Evolutionary conservation across 2,113 vertebrate genomes (phyloP), one percentile per base, ranked within the genome.

Genomic region (Ivindomyrus marchei): DNA sequence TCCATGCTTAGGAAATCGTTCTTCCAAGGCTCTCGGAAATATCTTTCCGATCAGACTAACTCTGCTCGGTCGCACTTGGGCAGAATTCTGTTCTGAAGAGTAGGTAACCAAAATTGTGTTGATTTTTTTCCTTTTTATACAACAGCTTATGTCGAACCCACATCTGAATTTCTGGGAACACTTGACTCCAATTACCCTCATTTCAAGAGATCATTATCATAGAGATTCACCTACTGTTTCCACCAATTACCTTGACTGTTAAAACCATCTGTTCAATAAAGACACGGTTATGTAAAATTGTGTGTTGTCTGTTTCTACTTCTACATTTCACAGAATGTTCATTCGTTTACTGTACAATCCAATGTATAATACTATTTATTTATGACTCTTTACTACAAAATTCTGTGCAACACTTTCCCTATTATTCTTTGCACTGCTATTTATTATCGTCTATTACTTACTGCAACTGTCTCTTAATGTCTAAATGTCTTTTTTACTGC

Each of bases 71-170:
- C 17, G 24, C 83, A 85, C 9, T 85, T 49, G 21, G 19, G 10
- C 83, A 85, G 83, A 85, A 47, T 49, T 85, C 83, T 47, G 39
- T 85, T 85, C 21, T 85, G 83, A 85, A n/a, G 83, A 85, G 83
- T 3, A 85, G 8, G 24, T 4, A 47, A 11, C 6, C 24, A 49
- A 85, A 85, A n/a, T 80, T 19, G 15, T 85, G 45, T 47, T 45
- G 24, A 85, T 45, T n/a, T 49, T 24, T 21, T 11, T 45, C 21
- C 39, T 42, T 85, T 74, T 24, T 36, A 77, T n/a, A 85, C 42
- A 21, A 36, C 45, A 85, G 42, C 8, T 17, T 21, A 85, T 45
- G 83, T 85, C 24, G n/a, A 85, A 49, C 21, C 42, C 45, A 45
- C 39, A 45, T 84, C 62, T 31, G 62, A 70, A 70, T 31, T 70